Evolutionary conservation across 2,888 invertebrate genomes (phyloP).

Genomic region (Chymomyza fuscimana): DNA sequence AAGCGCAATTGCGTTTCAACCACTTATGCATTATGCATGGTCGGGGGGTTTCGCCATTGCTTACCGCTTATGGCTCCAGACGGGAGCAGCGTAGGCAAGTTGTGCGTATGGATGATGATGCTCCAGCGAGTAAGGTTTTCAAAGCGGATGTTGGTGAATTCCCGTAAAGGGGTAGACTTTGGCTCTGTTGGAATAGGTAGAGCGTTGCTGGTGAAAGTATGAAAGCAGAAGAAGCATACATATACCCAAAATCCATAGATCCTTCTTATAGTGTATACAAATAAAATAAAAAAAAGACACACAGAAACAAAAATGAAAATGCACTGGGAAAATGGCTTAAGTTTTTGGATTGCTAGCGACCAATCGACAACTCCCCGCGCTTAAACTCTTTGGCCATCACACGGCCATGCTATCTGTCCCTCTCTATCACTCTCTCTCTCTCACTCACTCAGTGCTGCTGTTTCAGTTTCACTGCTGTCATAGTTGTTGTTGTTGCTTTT

Average conservation of each 20-base stretch:
- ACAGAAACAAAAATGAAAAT: slow-evolving; percentile 64
- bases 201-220: too few relatives aligned
- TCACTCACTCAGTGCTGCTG: slow-evolving; percentile 17
- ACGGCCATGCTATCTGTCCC: slow-evolving; percentile 8
- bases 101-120: too few relatives aligned
- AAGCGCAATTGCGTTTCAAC: too few relatives aligned
- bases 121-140: too few relatives aligned
- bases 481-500: slow-evolving; percentile 26
- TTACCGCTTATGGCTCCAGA: too few relatives aligned
- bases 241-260: slow-evolving; percentile 25
- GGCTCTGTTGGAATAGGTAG: too few relatives aligned
- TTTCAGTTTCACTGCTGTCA: slow-evolving; percentile 25
- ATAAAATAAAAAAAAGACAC: slow-evolving; percentile 59
- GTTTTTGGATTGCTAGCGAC: slow-evolving; percentile 40
- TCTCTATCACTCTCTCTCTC: slow-evolving; percentile 1
- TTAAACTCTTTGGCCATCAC: neutral
- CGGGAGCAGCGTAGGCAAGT: too few relatives aligned
- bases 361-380: neutral
- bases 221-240: neutral
- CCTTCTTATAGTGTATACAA: slow-evolving; percentile 55
- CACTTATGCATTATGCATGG: too few relatives aligned
- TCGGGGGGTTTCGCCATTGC: too few relatives aligned
- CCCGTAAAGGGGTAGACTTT: too few relatives aligned
- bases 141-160: too few relatives aligned
- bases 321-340: slow-evolving; percentile 61